Base-by-base conservation (phyloP, 2,888 invertebrate species). In the Tridacna gigas region DNA sequence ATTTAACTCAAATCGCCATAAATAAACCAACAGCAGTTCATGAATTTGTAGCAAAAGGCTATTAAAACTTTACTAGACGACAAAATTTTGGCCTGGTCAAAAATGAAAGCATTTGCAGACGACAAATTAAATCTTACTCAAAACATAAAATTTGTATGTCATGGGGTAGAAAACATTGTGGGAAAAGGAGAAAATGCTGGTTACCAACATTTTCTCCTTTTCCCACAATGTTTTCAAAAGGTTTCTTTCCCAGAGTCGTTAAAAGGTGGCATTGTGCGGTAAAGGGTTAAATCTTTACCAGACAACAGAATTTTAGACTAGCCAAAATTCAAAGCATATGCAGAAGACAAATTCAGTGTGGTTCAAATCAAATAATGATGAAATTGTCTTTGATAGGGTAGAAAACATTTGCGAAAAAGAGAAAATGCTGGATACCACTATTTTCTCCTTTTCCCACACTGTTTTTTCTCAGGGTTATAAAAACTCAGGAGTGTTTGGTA, bases 161-260 rank as follows among this genome's bases (percentile, higher is more conserved):
- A n/a, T n/a, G n/a, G n/a, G n/a, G n/a, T n/a, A n/a, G n/a, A 56
- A 20, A 20, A 20, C 56, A 56, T 56, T 56, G 56, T 20, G 9
- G n/a, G 56, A 56, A 56, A 56, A 56, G 56, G 56, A 56, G 56
- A 20, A 56, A 56, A 56, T 56, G 56, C 56, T n/a, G 18, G 56
- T 20, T 2, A n/a, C n/a, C 56, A 56, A 9, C n/a, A 56, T 56
- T 56, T 56, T 56, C n/a, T 56, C n/a, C 56, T 56, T 56, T 56
- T 56, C 56, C n/a, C n/a, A n/a, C 56, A 56, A 18, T 56, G 56
- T n/a, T 56, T 56, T 56, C n/a, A 3, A 56, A n/a, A 12, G 18
- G 18, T 51, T 51, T 51, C 18, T 51, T 51, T 51, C 18, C 51
- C 18, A 18, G 12, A 51, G n/a, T n/a, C n/a, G n/a, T n/a, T n/a